phyloP scores from a whole-genome alignment of 2,888 invertebrate genomes.

The Hirtodrosophila confusa region DNA sequence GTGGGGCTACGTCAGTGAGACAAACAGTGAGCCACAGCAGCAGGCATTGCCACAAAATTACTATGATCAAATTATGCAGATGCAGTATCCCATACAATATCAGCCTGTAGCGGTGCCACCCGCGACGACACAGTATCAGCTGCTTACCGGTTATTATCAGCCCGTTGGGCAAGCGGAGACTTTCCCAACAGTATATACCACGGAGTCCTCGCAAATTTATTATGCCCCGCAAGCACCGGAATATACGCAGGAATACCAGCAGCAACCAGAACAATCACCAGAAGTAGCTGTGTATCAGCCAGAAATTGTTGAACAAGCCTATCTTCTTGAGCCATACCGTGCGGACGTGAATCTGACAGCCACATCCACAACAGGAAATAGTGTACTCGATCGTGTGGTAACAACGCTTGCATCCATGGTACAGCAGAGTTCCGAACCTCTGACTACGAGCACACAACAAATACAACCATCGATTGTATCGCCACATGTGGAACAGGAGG shows the following conservation, averaged over 20 bases:
- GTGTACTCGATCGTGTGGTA: slow-evolving; percentile 67
- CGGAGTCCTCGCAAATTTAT: slow-evolving; percentile 70
- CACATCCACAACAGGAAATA: slow-evolving; percentile 56
- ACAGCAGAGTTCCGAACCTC: slow-evolving; percentile 65
- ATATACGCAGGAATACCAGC: slow-evolving; percentile 48
- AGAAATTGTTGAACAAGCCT: slow-evolving; percentile 54
- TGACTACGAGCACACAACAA: slow-evolving; percentile 66
- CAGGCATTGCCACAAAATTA: slow-evolving; percentile 64
- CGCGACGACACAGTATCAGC: slow-evolving; percentile 75
- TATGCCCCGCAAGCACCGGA: slow-evolving; percentile 61
- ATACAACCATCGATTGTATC: slow-evolving; percentile 43
- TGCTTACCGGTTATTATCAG: slow-evolving; percentile 79
- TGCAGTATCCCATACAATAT: slow-evolving; percentile 81
- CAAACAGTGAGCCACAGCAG: slow-evolving; percentile 33
- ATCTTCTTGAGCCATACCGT: slow-evolving; percentile 56
- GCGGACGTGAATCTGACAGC: slow-evolving; percentile 37
- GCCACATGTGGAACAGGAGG: slow-evolving; percentile 5
- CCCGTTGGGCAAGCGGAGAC: slow-evolving; percentile 62
- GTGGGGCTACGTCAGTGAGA: slow-evolving; percentile 63
- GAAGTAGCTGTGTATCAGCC: slow-evolving; percentile 50
- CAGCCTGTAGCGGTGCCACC: slow-evolving; percentile 70
- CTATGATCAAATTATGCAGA: slow-evolving; percentile 82
- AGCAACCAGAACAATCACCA: slow-evolving; percentile 29
- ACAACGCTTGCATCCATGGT: slow-evolving; percentile 71
- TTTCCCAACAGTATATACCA: slow-evolving; percentile 67